phyloP scores from a whole-genome alignment of 1,140 invertebrate species.

The Steinernema khuongi region DNA sequence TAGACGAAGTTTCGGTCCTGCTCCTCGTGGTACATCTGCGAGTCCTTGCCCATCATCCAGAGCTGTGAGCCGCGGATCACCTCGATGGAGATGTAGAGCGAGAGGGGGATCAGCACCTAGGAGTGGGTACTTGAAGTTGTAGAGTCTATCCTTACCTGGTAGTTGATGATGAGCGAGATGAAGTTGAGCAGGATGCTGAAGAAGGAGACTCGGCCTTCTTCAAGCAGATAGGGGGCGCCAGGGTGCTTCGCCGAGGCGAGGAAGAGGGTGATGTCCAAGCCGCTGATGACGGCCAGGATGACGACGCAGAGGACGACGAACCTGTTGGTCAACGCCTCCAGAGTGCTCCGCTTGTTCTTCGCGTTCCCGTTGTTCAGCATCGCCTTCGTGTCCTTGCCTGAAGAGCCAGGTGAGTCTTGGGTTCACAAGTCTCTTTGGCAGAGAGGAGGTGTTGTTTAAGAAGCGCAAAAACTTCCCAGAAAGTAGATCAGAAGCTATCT shows the following conservation, averaged over 20 bases:
- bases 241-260: slow-evolving; percentile 27
- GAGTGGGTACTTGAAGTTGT: slow-evolving; percentile 45
- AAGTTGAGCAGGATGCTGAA: slow-evolving; percentile 59
- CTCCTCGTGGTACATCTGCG: slow-evolving; percentile 27
- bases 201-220: slow-evolving; percentile 68
- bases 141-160: slow-evolving; percentile 21
- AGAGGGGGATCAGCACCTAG: slow-evolving; percentile 89
- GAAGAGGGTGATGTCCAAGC: slow-evolving; percentile 72
- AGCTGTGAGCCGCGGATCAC: slow-evolving; percentile 91
- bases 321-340: slow-evolving; percentile 87
- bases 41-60: slow-evolving; percentile 59
- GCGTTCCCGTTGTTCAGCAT: slow-evolving; percentile 94
- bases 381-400: slow-evolving; percentile 61
- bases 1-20: slow-evolving; percentile 33
- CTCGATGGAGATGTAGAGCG: slow-evolving; percentile 91
- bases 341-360: slow-evolving; percentile 82
- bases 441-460: slow-evolving; percentile 33
- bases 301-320: slow-evolving; percentile 93
- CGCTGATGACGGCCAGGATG: slow-evolving; percentile 79
- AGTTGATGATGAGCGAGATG: slow-evolving; percentile 59
- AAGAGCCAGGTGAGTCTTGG: background rate
- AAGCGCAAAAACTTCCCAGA: slow-evolving; percentile 20
- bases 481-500: too few relatives aligned
- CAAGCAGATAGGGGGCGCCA: slow-evolving; percentile 13
- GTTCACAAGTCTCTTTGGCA: background rate